A percentile compares a stretch with the other conserved stretches of the same genome.
phyloP scores from a whole-genome alignment of 2,113 vertebrate species.

The Xenopus borealis region DNA sequence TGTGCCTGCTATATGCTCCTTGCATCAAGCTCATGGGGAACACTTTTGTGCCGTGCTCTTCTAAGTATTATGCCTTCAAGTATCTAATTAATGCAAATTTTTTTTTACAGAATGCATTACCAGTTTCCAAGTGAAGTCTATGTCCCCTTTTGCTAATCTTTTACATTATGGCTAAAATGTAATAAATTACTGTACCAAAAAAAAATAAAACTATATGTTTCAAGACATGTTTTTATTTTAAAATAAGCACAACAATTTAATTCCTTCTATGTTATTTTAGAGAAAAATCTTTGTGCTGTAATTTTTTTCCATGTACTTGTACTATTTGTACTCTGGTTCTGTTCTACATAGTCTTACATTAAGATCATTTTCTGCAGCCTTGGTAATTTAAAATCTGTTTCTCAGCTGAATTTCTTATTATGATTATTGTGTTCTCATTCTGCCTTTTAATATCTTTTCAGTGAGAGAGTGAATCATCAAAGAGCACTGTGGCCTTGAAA shows the following conservation, averaged over 20 bases:
- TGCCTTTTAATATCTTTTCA: background rate
- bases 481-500: too few species aligned
- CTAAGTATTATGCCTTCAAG: conserved; percentile 57
- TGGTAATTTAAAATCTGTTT: conserved; percentile 4
- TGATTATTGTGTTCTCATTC: too few species aligned
- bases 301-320: too few species aligned
- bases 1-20: conserved; percentile 59
- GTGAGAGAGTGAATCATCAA: too few species aligned
- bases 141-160: conserved; percentile 52
- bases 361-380: background rate
- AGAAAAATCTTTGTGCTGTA: background rate
- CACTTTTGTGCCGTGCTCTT: conserved; percentile 50
- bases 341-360: background rate
- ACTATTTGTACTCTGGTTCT: background rate
- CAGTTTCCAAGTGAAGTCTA: conserved; percentile 51
- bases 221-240: background rate
- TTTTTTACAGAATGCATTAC: conserved; percentile 44
- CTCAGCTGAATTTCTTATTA: background rate
- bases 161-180: conserved; percentile 10
- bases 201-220: background rate
- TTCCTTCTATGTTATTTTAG: background rate
- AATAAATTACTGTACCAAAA: background rate
- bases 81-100: conserved; percentile 61
- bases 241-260: background rate
- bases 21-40: conserved; percentile 54